phyloP scores from a whole-genome alignment of 1,140 invertebrate genomes.

The Antheraea pernyi region DNA sequence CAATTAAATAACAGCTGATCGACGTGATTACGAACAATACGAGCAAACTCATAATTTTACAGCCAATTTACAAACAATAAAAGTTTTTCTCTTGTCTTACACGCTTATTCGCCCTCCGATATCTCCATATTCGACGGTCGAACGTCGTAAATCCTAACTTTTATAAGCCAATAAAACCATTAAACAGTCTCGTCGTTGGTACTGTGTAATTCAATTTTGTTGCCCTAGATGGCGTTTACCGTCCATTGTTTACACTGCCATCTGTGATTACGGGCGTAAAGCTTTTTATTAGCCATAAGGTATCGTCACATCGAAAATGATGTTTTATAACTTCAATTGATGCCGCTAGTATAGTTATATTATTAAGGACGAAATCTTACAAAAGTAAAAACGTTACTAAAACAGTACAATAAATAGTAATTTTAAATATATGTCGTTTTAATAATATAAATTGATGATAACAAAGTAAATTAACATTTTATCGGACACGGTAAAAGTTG shows the following conservation, averaged over 20 bases:
- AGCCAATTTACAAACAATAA: slow-evolving; percentile 81
- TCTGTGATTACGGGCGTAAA: slow-evolving; percentile 66
- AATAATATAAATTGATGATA: no score
- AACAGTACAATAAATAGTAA: no score
- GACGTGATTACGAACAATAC: slow-evolving; percentile 70
- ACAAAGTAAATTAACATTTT: slow-evolving; percentile 3
- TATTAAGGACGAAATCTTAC: neutral
- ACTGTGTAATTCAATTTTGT: slow-evolving; percentile 25
- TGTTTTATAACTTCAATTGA: slow-evolving; percentile 64
- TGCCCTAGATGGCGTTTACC: slow-evolving; percentile 60
- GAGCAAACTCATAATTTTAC: slow-evolving; percentile 78
- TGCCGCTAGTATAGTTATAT: slow-evolving; percentile 70
- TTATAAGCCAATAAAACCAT: slow-evolving; percentile 77
- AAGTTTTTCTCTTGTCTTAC: slow-evolving; percentile 76
- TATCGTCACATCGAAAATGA: slow-evolving; percentile 68
- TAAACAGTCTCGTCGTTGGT: slow-evolving; percentile 14
- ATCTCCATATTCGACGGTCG: slow-evolving; percentile 69
- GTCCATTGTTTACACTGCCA: slow-evolving; percentile 52
- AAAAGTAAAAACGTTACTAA: no score
- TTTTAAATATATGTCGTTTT: no score
- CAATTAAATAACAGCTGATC: slow-evolving; percentile 76
- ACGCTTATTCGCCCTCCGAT: slow-evolving; percentile 71
- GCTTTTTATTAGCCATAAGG: slow-evolving; percentile 72
- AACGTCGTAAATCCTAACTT: slow-evolving; percentile 71
- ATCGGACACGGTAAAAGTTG: no score